Percentiles rank a stretch among this genome's conserved stretches.
phyloP scores from a whole-genome alignment of 2,888 invertebrate species.

The Petrophora chlorosata region DNA sequence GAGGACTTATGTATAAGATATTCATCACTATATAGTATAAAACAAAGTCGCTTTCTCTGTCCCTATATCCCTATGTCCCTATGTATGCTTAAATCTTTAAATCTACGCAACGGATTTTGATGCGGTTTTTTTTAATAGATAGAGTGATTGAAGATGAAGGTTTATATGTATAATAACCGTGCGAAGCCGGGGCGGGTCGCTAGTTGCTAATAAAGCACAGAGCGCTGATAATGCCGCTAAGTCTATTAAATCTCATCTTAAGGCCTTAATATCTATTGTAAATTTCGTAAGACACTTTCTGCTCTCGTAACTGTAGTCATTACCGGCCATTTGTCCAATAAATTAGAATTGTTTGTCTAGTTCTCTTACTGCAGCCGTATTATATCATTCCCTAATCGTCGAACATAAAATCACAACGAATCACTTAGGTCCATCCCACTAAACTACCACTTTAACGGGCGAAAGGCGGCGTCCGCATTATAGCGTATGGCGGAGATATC shows the following conservation, averaged over 20 bases:
- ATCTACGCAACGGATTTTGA: no score
- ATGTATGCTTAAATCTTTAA: no score
- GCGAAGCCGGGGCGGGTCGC: no score
- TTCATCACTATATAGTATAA: no score
- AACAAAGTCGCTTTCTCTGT: no score
- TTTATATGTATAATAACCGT: no score
- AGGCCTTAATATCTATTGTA: background rate
- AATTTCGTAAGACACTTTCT: background rate
- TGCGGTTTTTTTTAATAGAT: no score
- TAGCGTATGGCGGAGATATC: conserved; percentile 9
- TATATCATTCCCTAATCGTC: conserved; percentile 37
- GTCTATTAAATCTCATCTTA: background rate
- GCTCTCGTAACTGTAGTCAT: conserved; percentile 1
- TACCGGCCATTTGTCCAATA: conserved; percentile 15
- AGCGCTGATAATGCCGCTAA: no score
- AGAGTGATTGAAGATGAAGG: no score
- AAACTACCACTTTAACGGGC: conserved; percentile 40
- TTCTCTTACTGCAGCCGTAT: conserved; percentile 29
- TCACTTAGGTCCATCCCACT: conserved; percentile 45
- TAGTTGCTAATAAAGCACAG: no score
- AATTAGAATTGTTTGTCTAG: conserved; percentile 17
- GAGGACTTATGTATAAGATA: no score
- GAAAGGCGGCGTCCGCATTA: conserved; percentile 11
- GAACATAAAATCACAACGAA: conserved; percentile 45
- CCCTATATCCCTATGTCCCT: no score